Evolutionary conservation across 2,113 vertebrate species (phyloP), one percentile per base, ranked within the genome.

Genomic region (Solenodon paradoxus): DNA sequence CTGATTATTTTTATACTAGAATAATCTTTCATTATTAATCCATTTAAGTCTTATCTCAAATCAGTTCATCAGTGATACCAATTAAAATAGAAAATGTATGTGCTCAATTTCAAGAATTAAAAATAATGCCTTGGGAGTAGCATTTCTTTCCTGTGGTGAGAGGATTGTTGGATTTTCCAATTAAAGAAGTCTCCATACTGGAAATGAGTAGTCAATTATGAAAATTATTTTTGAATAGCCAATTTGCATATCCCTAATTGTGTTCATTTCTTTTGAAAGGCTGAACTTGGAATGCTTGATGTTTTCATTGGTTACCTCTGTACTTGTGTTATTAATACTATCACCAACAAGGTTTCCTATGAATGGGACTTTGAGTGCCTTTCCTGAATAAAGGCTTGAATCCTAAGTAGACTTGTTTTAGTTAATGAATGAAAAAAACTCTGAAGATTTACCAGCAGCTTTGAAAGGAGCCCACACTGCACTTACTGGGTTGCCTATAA

Each of bases 121-220:
- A 97, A 97, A 92, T 94, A 97, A 96, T 96, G 57, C 71, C 91
- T 95, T 96, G 94, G 87, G 93, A 95, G 96, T 55, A 96, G 95
- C 74, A 88, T 95, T 95, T 98, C 71, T 98, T 93, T 97, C 94
- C 81, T 55, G 61, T 93, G 57, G 53, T 88, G 92, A 95, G 79
- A 95, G 71, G 88, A 80, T 95, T 95, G 66, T 92, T 97, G 91
- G 97, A 83, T 97, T 96, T 97, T 98, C 78, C 95, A 98, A 94
- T 98, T 97, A 98, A 97, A 94, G 91, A 96, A 95, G 96, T 96
- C 95, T 97, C 94, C 63, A 59, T 97, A 94, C 75, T 98, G 95
- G 92, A 98, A 98, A 97, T 96, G 72, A 97, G 95, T 96, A 98
- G 96, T 97, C 95, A 97, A 74, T 98, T 98, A 96, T 93, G 75